Evolutionary conservation across 1,140 invertebrate species (phyloP).

Genomic region (Papilio polyxenes): DNA sequence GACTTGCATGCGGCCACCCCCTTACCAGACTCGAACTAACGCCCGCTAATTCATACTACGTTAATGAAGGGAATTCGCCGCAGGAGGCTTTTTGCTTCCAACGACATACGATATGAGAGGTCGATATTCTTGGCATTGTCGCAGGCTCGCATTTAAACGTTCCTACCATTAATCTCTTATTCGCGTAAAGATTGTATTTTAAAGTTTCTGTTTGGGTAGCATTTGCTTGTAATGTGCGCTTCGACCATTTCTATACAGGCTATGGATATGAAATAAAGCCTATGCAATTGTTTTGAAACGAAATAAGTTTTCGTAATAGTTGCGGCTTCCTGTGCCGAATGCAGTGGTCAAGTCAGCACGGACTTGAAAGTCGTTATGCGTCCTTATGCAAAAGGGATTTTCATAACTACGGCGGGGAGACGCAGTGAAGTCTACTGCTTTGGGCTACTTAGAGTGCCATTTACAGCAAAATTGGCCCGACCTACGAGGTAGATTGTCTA

Average conservation of each 20-base stretch:
- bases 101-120: conserved; percentile 40
- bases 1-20: conserved; percentile 71
- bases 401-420: conserved; percentile 61
- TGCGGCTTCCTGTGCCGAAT: not conserved
- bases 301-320: conserved; percentile 39
- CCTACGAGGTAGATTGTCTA: conserved; percentile 75
- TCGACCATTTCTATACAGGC: conserved; percentile 42
- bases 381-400: conserved; percentile 59
- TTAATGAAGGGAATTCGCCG: conserved; percentile 67
- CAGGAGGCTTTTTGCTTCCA: conserved; percentile 63
- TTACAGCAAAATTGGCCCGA: conserved; percentile 71
- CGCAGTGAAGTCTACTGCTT: conserved; percentile 57
- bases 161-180: conserved; percentile 71
- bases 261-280: conserved; percentile 57
- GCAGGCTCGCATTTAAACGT: conserved; percentile 65
- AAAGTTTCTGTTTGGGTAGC: conserved; percentile 68
- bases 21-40: conserved; percentile 62
- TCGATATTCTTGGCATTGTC: conserved; percentile 67
- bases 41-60: conserved; percentile 66
- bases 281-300: conserved; percentile 43
- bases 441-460: conserved; percentile 73
- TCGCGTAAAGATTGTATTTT: conserved; percentile 73
- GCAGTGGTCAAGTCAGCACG: conserved; percentile 46
- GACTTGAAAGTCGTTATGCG: conserved; percentile 50
- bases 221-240: conserved; percentile 71